phyloP scores from a whole-genome alignment of 2,888 invertebrate species.

The Nomada ferruginata region DNA sequence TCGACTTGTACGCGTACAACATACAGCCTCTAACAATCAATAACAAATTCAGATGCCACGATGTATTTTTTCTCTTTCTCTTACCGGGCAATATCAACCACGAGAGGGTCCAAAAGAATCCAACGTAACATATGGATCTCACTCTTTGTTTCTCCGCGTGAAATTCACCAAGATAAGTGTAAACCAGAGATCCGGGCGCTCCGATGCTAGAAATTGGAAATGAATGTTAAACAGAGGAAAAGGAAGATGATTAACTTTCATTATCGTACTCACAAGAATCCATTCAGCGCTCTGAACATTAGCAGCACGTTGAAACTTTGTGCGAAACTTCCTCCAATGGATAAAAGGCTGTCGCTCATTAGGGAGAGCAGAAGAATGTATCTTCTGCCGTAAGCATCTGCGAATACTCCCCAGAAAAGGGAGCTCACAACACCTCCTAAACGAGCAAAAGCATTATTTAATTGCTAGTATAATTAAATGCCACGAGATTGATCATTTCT shows the following conservation, averaged over 20 bases:
- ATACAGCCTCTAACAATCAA: too few species aligned
- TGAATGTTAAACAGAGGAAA: neutral
- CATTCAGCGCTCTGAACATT: constrained; percentile 87
- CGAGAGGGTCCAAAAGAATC: constrained; percentile 87
- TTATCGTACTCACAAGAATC: constrained; percentile 84
- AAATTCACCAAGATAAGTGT: constrained; percentile 89
- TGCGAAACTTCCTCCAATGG: constrained; percentile 87
- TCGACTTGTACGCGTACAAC: too few species aligned
- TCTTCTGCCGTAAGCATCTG: constrained; percentile 90
- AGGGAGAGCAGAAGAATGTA: constrained; percentile 86
- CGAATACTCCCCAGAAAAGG: constrained; percentile 92
- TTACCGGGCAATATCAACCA: constrained; percentile 87
- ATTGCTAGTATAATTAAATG: neutral
- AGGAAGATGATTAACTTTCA: constrained; percentile 1
- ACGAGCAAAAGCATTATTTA: constrained; percentile 39
- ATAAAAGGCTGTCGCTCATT: constrained; percentile 85
- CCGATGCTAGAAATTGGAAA: constrained; percentile 81
- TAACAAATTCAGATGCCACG: too few species aligned
- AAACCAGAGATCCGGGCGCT: constrained; percentile 87
- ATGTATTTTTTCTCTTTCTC: neutral
- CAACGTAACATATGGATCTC: constrained; percentile 87
- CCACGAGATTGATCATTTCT: too few species aligned
- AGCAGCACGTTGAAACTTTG: constrained; percentile 87
- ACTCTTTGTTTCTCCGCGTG: constrained; percentile 87
- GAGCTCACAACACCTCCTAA: constrained; percentile 90